Conservation (phyloP, 2,888 invertebrate species). For the Phengaris arion region DNA sequence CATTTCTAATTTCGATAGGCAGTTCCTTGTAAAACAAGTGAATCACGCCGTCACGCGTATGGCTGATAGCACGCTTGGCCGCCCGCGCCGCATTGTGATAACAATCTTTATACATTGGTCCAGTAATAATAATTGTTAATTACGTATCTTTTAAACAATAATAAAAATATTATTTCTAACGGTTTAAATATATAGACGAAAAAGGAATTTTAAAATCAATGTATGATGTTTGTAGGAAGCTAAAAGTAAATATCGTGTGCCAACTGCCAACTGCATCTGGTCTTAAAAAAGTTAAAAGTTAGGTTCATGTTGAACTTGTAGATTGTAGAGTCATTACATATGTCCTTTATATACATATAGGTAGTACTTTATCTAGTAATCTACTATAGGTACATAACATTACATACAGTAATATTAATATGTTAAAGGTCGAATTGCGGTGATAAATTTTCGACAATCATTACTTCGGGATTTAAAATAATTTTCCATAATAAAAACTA, state of each 20-base stretch:
- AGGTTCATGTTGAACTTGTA: no score
- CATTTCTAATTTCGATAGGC: not conserved
- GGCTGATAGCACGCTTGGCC: not conserved
- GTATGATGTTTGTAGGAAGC: no score
- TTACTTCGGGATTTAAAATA: not conserved
- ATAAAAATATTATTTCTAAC: not conserved
- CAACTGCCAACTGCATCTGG: no score
- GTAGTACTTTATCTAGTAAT: no score
- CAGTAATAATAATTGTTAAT: not conserved
- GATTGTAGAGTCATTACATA: no score
- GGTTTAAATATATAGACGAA: not conserved
- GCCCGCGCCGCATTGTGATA: not conserved
- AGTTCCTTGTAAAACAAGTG: constrained; percentile 7
- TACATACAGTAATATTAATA: no score
- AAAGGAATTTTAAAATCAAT: no score
- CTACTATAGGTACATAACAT: no score
- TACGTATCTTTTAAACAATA: not conserved
- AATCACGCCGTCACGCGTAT: not conserved
- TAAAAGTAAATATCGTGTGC: no score
- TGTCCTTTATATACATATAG: no score
- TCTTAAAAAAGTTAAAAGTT: no score
- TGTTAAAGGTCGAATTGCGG: not conserved
- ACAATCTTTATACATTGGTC: not conserved
- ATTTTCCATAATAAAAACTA: not conserved
- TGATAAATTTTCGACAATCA: not conserved